Conservation (phyloP, 1,140 invertebrate species). For the Camponotus pennsylvanicus region DNA sequence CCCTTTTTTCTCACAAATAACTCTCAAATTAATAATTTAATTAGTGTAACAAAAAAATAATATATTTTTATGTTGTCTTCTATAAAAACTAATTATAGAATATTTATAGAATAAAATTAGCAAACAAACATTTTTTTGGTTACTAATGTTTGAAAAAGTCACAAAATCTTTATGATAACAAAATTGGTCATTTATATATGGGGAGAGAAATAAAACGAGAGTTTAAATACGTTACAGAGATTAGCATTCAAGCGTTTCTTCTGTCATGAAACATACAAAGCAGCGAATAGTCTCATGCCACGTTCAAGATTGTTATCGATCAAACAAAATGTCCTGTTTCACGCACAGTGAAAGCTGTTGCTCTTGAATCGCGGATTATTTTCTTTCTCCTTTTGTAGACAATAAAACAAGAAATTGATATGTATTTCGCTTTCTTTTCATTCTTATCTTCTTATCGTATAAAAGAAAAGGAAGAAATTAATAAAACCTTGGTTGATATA, state of each 20-base stretch:
- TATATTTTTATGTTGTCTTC: neutral
- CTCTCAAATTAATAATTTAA: too few relatives aligned
- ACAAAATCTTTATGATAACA: neutral
- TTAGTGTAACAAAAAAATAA: neutral
- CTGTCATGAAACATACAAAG: constrained; percentile 36
- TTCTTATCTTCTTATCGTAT: constrained; percentile 33
- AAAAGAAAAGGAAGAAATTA: neutral
- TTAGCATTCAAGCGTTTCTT: constrained; percentile 7
- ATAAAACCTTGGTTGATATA: too few relatives aligned
- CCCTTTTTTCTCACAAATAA: too few relatives aligned
- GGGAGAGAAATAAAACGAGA: constrained; percentile 13
- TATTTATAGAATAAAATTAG: neutral
- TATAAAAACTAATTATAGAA: too few relatives aligned
- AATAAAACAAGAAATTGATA: neutral
- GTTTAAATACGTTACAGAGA: constrained; percentile 4
- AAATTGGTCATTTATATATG: too few relatives aligned
- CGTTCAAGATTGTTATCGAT: constrained; percentile 48
- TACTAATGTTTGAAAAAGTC: neutral
- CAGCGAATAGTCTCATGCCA: constrained; percentile 51
- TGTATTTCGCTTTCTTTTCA: neutral
- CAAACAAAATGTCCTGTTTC: constrained; percentile 47
- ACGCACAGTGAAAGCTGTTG: constrained; percentile 31
- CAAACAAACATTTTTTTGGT: neutral
- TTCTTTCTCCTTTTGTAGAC: constrained; percentile 15
- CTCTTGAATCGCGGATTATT: constrained; percentile 27